Evolutionary conservation across 2,888 invertebrate genomes (phyloP), one percentile per base, ranked within the genome.

Genomic region (Nomada fucata): DNA sequence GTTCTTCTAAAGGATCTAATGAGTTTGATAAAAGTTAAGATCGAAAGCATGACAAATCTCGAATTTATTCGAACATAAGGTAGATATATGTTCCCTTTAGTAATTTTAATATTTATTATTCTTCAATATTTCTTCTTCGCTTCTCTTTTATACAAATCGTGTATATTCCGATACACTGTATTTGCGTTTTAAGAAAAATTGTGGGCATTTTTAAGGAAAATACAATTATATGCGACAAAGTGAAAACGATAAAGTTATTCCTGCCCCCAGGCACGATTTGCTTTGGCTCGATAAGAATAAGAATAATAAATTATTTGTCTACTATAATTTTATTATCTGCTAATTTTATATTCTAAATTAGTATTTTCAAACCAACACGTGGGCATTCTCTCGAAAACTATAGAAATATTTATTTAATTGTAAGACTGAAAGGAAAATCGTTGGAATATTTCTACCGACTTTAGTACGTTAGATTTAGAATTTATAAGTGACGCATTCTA

Each of bases 331-430:
- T 61, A 29, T 9, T 20, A 2, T 15, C 5, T 53, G 15, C 9
- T 67, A 53, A n/a, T 67, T 36, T 53, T n/a, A 13, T 26, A 59
- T n/a, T 2, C 23, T 57, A 57, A 69, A 57, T 69, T 55, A 36
- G 53, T 42, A 23, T 15, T n/a, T 29, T 44, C 15, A 4, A 26
- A 61, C 42, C 47, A 74, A 47, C 47, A 36, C 10, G 18, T 67
- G 59, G 65, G 55, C 61, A 65, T 64, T 75, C 36, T 26, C n/a
- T 26, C 11, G 50, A 68, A 47, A 76, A 42, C 23, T 5, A 7
- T 26, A 18, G 20, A 15, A 11, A 1, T 20, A 0, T 15, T 44
- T 44, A 47, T 61, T 10, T n/a, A 7, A 29, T 42, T 29, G 3
- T 15, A 26, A 11, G 4, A 29, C 26, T 44, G 13, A 13, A 26